These are phyloP conservation scores for Drosophila lutescens DNA, from an alignment of 2,888 invertebrate species.

Conservation along the genomic window DNA sequence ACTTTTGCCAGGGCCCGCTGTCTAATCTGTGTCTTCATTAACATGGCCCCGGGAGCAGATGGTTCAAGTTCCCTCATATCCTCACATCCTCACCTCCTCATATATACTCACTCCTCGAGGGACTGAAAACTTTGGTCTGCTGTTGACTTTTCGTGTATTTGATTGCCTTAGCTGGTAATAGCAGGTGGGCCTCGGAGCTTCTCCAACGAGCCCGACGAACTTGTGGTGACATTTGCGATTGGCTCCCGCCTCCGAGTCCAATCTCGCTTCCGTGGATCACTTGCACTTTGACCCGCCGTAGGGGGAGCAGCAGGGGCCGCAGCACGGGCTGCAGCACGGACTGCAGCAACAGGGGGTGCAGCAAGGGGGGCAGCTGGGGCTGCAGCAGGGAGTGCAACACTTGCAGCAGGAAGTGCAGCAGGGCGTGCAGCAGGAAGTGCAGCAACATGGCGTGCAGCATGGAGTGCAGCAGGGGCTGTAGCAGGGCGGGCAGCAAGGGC, in stretches of 20 bases:
- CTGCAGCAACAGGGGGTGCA: constrained; percentile 28
- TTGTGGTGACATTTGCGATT: constrained; percentile 28
- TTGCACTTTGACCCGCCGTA: constrained; percentile 53
- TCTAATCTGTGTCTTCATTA: constrained; percentile 43
- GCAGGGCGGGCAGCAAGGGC: constrained; percentile 40
- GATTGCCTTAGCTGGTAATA: constrained; percentile 2
- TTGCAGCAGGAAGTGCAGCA: constrained; percentile 51
- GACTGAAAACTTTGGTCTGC: constrained; percentile 9
- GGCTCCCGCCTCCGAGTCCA: constrained; percentile 5
- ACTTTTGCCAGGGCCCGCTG: constrained; percentile 55
- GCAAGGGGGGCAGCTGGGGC: constrained; percentile 17
- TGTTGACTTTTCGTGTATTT: constrained; percentile 21
- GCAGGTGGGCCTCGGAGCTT: constrained; percentile 18
- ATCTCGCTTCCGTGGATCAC: constrained; percentile 18
- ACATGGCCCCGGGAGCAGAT: constrained; percentile 47
- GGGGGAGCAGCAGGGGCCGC: constrained; percentile 30
- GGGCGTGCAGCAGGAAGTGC: constrained; percentile 47
- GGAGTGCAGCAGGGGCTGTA: constrained; percentile 32
- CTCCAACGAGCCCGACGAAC: constrained; percentile 60
- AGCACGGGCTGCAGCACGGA: constrained; percentile 34
- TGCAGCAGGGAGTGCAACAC: constrained; percentile 43
- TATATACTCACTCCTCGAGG: not conserved
- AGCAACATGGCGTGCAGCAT: constrained; percentile 50
- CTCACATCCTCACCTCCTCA: not conserved
- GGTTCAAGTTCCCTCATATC: not conserved